Evolutionary conservation across 2,888 invertebrate species (phyloP), one percentile per base, ranked within the genome.

Genomic region (Rhimphoctona megacephalus): DNA sequence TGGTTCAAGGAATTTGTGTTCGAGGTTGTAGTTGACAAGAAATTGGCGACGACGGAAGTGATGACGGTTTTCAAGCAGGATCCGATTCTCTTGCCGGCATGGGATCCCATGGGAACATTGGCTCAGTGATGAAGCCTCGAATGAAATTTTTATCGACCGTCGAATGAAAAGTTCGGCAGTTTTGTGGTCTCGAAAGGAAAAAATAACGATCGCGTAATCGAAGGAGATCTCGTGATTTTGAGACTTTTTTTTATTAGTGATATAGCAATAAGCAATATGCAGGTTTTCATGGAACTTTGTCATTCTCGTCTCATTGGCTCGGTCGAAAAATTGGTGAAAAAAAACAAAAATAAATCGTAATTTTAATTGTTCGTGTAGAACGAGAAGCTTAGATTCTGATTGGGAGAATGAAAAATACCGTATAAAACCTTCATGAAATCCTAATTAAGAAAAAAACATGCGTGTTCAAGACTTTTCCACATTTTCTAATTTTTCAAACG

Each of bases 51-150:
- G 9, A 94, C 95, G 1, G 96, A 97, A 66, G 97, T 98, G 11
- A 91, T 98, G 89, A 96, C 96, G 84, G 97, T 98, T 22, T 97
- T 97, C 92, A 95, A 97, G 73, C 96, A 97, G 93, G 96, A 96
- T 84, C 97, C 98, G 0, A 96, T 96, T 85, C 96, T 97, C 54
- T 95, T 98, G 91, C 98, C 98, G 4, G 98, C 98, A 0, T 98
- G 98, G 98, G 98, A 98, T 94, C 98, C 98, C 2, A 98, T 98
- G 98, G 98, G 98, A 83, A 97, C 97, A 2, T 95, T 98, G 83
- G 98, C 98, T 73, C 92, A 92, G 87, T 93, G 89, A 92, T 91
- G 64, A 14, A 52, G 46, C 78, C 30, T 69, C 49, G 61, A 52
- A 80, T 54, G 33, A 69, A 36, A 52, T 69, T 54, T 43, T 30